Evolutionary conservation across 2,797 vertebrate genomes (phyloP).

Genomic region (Sebastolobus alascanus): DNA sequence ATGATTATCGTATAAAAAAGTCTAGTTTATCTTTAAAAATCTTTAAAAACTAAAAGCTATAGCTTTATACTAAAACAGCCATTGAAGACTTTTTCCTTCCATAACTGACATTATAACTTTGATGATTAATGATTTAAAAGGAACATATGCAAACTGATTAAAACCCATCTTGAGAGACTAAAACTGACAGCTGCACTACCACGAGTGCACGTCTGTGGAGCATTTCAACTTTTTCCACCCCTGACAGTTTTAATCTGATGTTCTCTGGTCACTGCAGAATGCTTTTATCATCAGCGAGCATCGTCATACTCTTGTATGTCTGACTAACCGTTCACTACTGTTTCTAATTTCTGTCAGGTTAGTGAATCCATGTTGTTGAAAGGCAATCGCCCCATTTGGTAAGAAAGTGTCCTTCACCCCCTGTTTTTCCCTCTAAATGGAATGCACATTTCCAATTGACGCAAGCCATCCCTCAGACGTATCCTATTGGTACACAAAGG

Average conservation of each 20-base stretch:
- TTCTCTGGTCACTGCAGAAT: conserved; percentile 37
- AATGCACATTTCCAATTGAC: conserved; percentile 73
- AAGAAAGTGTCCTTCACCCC: conserved; percentile 46
- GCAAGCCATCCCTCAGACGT: conserved; percentile 51
- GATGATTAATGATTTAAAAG: conserved; percentile 7
- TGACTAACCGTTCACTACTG: conserved; percentile 40
- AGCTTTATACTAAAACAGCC: background rate
- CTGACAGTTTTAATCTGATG: conserved; percentile 53
- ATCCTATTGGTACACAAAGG: conserved; percentile 63
- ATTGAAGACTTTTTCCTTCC: background rate
- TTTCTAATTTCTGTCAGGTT: conserved; percentile 61
- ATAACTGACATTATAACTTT: background rate
- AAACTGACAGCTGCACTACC: conserved; percentile 28
- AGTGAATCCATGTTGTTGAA: conserved; percentile 46
- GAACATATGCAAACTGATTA: conserved; percentile 18
- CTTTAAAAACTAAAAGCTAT: background rate
- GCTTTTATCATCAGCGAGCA: conserved; percentile 48
- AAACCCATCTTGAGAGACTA: conserved; percentile 12
- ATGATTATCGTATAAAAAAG: background rate
- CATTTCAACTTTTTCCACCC: conserved; percentile 49
- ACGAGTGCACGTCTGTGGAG: conserved; percentile 28
- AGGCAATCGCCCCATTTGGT: conserved; percentile 46
- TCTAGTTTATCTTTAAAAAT: background rate
- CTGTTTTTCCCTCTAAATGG: conserved; percentile 44
- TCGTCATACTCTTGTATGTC: conserved; percentile 20